Evolutionary conservation across 2,113 vertebrate genomes (phyloP).

Genomic region (Gymnorhina tibicen): DNA sequence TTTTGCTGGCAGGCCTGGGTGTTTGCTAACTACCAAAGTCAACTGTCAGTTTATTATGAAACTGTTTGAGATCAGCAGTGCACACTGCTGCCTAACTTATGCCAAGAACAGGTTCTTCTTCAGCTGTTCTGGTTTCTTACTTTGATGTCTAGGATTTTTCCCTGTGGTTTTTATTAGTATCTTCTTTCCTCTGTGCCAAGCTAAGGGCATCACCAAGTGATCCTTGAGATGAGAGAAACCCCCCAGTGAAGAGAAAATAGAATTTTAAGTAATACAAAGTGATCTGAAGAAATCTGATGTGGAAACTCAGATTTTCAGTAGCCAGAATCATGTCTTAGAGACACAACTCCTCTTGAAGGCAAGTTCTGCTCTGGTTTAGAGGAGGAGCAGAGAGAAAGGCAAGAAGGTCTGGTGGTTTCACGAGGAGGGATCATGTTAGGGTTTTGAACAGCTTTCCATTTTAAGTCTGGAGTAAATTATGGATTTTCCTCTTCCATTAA

Average conservation of each 20-base stretch:
- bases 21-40: not conserved
- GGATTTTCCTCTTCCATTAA: not conserved
- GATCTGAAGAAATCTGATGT: not conserved
- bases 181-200: not conserved
- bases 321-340: not conserved
- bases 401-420: not conserved
- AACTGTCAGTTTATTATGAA: not conserved
- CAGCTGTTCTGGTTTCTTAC: not conserved
- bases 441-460: not conserved
- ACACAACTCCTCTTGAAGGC: not conserved
- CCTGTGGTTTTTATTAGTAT: not conserved
- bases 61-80: not conserved
- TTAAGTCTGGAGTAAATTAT: not conserved
- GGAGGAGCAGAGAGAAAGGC: not conserved
- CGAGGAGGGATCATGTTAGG: not conserved
- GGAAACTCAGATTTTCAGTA: not conserved
- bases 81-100: not conserved
- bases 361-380: not conserved
- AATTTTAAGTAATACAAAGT: not conserved
- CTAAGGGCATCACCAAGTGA: not conserved
- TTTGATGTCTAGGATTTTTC: not conserved
- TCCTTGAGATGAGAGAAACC: not conserved
- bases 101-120: not conserved
- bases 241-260: not conserved
- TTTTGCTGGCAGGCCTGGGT: not conserved